Evolutionary conservation across 1,140 invertebrate genomes (phyloP), one percentile per base, ranked within the genome.

Genomic region (Drosophila lacteicornis): DNA sequence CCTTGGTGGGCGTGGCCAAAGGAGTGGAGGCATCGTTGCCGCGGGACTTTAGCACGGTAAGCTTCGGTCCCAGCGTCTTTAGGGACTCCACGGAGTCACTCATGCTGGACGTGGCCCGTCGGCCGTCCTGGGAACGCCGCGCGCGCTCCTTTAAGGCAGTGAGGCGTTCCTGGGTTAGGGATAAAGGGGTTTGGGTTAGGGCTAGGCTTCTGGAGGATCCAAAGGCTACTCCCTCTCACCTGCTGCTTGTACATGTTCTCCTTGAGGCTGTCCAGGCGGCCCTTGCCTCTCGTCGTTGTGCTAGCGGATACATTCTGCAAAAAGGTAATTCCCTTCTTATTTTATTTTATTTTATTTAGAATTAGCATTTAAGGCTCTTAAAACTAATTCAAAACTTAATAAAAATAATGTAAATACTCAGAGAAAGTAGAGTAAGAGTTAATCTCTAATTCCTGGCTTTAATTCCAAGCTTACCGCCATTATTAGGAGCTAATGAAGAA

Each of bases 171-270:
- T 25, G 22, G 22, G 22, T 25, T 25, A 25, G 22, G 22, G 22
- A 25, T 25, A 25, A 25, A 25, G 22, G 22, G 22, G 3, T 25
- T 3, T 25, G 22, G 22, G 22, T 25, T 25, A 4, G 22, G 22
- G 22, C 4, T 25, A 25, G 22, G 3, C 4, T 25, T 25, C 13
- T 0, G 55, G 15, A 2, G 15, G 4, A 8, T 7, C 36, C 12
- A 3, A 0, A 22, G 15, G 8, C 7, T 22, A 15, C 9, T 40
- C 36, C n/a, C 15, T 25, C 43, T 68, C 11, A 87, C 83, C 73
- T 87, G 84, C 19, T 87, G 84, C 50, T 80, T 87, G 58, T 60
- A 74, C 36, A 87, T 61, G 56, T 87, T 87, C 66, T 87, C 73
- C 19, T 86, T 86, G 19, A 87, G 68, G 40, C 66, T 83, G 53